A percentile compares a stretch with the other conserved stretches of the same genome.
These are phyloP conservation scores for Dolomedes plantarius DNA, from an alignment of 2,888 invertebrate species.

Conservation along the genomic window DNA sequence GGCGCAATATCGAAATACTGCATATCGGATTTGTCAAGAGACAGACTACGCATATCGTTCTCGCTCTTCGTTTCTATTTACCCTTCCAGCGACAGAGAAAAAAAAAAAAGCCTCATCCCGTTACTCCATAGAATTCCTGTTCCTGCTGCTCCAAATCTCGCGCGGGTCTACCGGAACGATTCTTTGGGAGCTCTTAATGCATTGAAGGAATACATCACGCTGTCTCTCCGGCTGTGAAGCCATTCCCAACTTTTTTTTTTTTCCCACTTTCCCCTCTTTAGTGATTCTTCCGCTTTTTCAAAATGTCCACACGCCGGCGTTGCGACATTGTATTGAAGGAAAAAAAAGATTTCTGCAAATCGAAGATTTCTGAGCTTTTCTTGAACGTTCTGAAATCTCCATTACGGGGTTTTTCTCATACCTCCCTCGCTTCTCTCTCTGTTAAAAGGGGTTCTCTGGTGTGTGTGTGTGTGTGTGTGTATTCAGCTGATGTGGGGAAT, in stretches of 20 bases:
- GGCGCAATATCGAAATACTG: too few species aligned
- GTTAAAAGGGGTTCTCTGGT: slow-evolving; percentile 22
- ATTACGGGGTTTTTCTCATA: neutral
- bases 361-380: slow-evolving; percentile 8
- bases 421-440: neutral
- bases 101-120: neutral
- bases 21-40: too few species aligned
- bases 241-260: neutral
- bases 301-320: slow-evolving; percentile 1
- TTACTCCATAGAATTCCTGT: neutral
- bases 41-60: too few species aligned
- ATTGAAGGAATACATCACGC: slow-evolving; percentile 3
- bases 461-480: neutral
- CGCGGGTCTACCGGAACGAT: neutral
- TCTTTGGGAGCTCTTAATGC: slow-evolving; percentile 4
- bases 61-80: too few species aligned
- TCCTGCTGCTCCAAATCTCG: neutral
- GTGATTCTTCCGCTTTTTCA: slow-evolving; percentile 3
- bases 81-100: too few species aligned
- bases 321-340: slow-evolving; percentile 11
- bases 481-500: slow-evolving; percentile 46
- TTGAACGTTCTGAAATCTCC: neutral
- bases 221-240: neutral
- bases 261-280: neutral
- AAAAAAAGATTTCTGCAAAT: neutral